Conservation (phyloP, 1,140 invertebrate species). For the Manduca sexta region DNA sequence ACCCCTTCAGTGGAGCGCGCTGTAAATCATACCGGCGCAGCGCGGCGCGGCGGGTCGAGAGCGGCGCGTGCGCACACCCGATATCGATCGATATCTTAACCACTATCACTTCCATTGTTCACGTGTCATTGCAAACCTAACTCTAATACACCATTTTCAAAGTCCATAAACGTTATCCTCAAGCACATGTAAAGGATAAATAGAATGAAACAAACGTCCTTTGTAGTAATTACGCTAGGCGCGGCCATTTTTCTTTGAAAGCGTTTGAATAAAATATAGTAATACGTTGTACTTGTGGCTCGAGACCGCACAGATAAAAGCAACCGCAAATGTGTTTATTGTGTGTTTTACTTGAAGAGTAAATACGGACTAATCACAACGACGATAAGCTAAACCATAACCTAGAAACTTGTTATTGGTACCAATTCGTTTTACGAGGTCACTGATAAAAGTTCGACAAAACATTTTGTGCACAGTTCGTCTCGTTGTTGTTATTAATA, state of each 20-base stretch:
- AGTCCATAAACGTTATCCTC: neutral
- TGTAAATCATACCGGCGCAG: slow-evolving; percentile 55
- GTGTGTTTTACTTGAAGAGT: neutral
- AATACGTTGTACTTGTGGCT: slow-evolving; percentile 6
- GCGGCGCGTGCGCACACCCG: slow-evolving; percentile 45
- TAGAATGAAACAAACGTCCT: neutral
- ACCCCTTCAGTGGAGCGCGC: slow-evolving; percentile 37
- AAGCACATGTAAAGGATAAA: neutral
- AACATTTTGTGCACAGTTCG: too few relatives aligned
- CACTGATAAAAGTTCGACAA: too few relatives aligned
- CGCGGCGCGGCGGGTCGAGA: slow-evolving; percentile 46
- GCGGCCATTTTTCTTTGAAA: neutral
- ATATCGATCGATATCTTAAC: slow-evolving; percentile 32
- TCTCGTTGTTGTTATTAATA: too few relatives aligned
- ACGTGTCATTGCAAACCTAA: neutral
- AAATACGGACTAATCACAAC: neutral
- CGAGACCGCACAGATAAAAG: slow-evolving; percentile 13
- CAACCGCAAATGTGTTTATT: slow-evolving; percentile 7
- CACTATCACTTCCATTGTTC: slow-evolving; percentile 12
- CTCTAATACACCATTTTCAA: too few relatives aligned
- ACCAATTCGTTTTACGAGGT: too few relatives aligned
- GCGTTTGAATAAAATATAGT: neutral
- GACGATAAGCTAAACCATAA: too few relatives aligned
- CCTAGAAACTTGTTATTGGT: too few relatives aligned
- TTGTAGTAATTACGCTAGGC: too few relatives aligned